Percentiles rank a stretch among this genome's conserved stretches.
These are phyloP conservation scores for Hapalemur alaotrensis DNA, from an alignment of 2,797 vertebrate species.

Conservation along the genomic window DNA sequence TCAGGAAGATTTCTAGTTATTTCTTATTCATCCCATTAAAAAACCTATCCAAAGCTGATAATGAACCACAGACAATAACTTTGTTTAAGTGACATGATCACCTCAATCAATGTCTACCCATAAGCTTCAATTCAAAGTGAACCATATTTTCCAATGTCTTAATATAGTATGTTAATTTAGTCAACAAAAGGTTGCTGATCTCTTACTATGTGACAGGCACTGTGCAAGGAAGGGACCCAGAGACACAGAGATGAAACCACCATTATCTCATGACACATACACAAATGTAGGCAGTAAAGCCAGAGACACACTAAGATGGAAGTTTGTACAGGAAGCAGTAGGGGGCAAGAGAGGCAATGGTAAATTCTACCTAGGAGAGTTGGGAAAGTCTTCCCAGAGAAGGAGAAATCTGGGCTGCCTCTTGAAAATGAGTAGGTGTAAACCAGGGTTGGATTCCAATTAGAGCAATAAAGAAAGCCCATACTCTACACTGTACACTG, in stretches of 20 bases:
- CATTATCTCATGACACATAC: background rate
- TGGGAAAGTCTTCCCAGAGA: background rate
- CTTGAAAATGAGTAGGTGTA: background rate
- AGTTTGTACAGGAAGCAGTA: background rate
- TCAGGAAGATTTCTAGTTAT: background rate
- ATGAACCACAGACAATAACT: background rate
- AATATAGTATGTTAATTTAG: background rate
- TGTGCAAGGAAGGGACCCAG: background rate
- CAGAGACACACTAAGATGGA: background rate
- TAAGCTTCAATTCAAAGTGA: background rate
- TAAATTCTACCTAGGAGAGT: background rate
- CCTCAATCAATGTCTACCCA: background rate
- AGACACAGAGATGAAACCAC: background rate
- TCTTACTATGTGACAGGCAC: background rate
- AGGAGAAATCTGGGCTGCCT: background rate
- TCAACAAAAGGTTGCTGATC: background rate
- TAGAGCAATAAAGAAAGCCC: background rate
- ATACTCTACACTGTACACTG: background rate
- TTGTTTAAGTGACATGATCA: background rate
- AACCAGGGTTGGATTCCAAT: background rate
- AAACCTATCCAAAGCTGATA: background rate
- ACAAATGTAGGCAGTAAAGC: background rate
- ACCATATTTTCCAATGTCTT: background rate
- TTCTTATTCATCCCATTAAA: conserved; percentile 1
- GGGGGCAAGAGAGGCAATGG: background rate